These are phyloP conservation scores for Eurosta solidaginis DNA, from an alignment of 1,140 invertebrate genomes.

Conservation along the genomic window DNA sequence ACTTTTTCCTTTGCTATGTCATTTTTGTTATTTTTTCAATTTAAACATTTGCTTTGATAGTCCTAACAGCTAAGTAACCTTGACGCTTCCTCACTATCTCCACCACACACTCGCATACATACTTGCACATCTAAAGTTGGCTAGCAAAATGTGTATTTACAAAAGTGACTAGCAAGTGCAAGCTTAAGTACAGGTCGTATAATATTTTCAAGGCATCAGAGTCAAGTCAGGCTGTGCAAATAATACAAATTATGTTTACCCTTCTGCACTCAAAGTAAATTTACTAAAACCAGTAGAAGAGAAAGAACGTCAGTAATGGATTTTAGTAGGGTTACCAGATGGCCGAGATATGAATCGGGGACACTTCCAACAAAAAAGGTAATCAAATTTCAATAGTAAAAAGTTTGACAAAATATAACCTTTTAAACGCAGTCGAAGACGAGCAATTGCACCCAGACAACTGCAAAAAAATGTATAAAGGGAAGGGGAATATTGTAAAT, in stretches of 20 bases:
- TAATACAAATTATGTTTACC: conserved; percentile 21
- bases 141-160: too few relatives aligned
- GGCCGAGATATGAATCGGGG: too few relatives aligned
- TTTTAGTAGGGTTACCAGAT: too few relatives aligned
- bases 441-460: too few relatives aligned
- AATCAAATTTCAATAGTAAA: too few relatives aligned
- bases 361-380: too few relatives aligned
- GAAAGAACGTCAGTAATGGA: too few relatives aligned
- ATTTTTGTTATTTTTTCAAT: neutral
- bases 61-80: neutral
- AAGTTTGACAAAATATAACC: too few relatives aligned
- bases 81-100: neutral
- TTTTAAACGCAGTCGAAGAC: too few relatives aligned
- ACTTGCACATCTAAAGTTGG: neutral
- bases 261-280: conserved; percentile 10
- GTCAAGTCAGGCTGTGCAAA: conserved; percentile 1
- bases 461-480: too few relatives aligned
- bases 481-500: too few relatives aligned
- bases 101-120: neutral
- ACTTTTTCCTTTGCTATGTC: neutral
- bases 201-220: neutral
- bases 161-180: too few relatives aligned
- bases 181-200: neutral
- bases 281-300: neutral
- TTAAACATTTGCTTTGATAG: neutral